These are phyloP conservation scores for Tetragnatha versicolor DNA, from an alignment of 1,140 invertebrate genomes.

Conservation along the genomic window DNA sequence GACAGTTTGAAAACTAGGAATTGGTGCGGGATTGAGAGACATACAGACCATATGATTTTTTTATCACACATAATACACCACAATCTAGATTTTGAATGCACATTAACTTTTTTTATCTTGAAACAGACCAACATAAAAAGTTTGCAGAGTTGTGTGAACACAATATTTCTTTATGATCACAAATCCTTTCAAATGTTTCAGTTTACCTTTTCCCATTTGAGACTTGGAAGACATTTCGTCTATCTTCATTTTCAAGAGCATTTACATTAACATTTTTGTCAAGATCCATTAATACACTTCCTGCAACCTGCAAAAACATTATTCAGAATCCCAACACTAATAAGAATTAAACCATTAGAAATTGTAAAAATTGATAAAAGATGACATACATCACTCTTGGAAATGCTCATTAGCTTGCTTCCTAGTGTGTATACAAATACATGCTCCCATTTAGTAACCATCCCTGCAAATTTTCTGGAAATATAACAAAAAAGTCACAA, in stretches of 20 bases:
- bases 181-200: no score
- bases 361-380: not conserved
- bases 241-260: conserved; percentile 64
- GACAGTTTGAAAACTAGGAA: no score
- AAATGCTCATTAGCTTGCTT: conserved; percentile 66
- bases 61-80: no score
- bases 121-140: no score
- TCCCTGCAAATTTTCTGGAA: conserved; percentile 61
- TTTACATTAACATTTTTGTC: conserved; percentile 64
- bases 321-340: not conserved
- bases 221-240: conserved; percentile 66
- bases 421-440: conserved; percentile 67
- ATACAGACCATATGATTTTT: no score
- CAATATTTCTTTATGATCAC: no score
- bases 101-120: no score
- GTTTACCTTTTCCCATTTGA: conserved; percentile 57
- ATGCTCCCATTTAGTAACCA: conserved; percentile 66
- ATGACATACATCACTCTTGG: conserved; percentile 63
- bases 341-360: not conserved
- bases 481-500: no score
- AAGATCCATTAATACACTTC: conserved; percentile 65
- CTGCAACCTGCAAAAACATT: conserved; percentile 62
- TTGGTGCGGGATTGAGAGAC: no score
- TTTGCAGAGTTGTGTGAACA: no score
- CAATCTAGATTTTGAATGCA: no score